Evolutionary conservation across 2,888 invertebrate species (phyloP), one percentile per base, ranked within the genome.

Genomic region (Archips crataeganus): DNA sequence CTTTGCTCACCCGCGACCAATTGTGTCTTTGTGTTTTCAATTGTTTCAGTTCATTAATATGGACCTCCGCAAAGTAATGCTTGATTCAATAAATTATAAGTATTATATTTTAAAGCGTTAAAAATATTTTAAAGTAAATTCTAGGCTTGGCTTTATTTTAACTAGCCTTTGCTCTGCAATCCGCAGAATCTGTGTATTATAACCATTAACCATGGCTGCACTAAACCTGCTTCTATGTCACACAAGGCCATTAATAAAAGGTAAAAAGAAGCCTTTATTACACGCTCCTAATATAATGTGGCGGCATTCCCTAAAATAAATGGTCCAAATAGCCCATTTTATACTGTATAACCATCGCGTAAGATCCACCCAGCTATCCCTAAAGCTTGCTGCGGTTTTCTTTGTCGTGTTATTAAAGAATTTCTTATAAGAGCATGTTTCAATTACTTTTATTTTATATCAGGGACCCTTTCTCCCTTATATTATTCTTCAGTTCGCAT

Each of bases 401-500:
- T 64, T 59, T 73, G 68, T 64, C 49, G 15, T 59, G 68, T 69
- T 73, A 69, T 64, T 47, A 64, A 32, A 59, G 39, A 60, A 68
- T 69, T 70, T 70, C 68, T 74, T 61, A 61, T 65, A 70, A 65
- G 45, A 65, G 23, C 74, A 70, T 54, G 65, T 65, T 70, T 74
- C 64, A 65, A 65, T 70, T 64, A 60, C 57, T 74, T 68, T 70
- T 65, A 64, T 65, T 70, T 70, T 45, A 70, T 70, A 74, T 74
- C 64, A 61, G 54, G 54, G 4, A 39, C 6, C 39, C 39, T 39
- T 54, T n/a, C 45, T 70, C 59, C 68, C 10, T 5, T 54, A 23
- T 9, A 2, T 23, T 15, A 13, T 70, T 64, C 23, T 73, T 64
- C 51, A 34, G 59, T 65, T 74, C 36, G 51, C 60, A 63, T 65